Evolutionary conservation across 2,113 vertebrate species (phyloP), one percentile per base, ranked within the genome.

Genomic region (Hymenochirus boettgeri): DNA sequence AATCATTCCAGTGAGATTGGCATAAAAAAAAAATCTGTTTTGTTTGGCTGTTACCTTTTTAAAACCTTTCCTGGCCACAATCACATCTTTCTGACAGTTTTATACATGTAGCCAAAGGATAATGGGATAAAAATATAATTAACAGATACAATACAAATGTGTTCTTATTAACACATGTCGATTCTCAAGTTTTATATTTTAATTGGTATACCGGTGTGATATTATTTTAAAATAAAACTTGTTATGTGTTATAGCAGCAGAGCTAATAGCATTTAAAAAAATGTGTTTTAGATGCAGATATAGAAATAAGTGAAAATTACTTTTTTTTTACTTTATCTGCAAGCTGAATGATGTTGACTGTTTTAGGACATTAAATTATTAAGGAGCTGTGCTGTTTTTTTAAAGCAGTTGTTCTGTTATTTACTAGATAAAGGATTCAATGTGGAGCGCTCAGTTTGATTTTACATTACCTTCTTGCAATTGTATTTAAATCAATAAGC

Each of bases 251-350:
- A 52, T 37, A 71, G 47, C 56, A 76, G 71, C 72, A 78, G 76
- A 78, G 75, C 65, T 82, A 86, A 87, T 83, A 78, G 73, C 82
- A 84, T 77, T 76, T 69, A 77, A 85, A 79, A 72, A 77, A 75
- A 77, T 86, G 74, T 75, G 83, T 86, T 76, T 73, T 72, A 77
- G 71, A 82, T 79, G 84, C 77, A 81, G 79, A 82, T 83, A 66
- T 76, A 69, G 75, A 79, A 45, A 74, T 63, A 57, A 77, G 57
- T 66, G 72, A 77, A 81, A 86, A 80, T 80, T 19, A 75, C 77
- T 75, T 79, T 77, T 76, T 72, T 52, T 76, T n/a, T n/a, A n/a
- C 60, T 74, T 77, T 80, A 75, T 76, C 74, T 31, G 52, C 21
- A 15, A 62, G 29, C 33, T 73, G 64, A 58, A 55, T 70, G 19